Evolutionary conservation across 2,113 vertebrate genomes (phyloP).

Genomic region (Alethe diademata): DNA sequence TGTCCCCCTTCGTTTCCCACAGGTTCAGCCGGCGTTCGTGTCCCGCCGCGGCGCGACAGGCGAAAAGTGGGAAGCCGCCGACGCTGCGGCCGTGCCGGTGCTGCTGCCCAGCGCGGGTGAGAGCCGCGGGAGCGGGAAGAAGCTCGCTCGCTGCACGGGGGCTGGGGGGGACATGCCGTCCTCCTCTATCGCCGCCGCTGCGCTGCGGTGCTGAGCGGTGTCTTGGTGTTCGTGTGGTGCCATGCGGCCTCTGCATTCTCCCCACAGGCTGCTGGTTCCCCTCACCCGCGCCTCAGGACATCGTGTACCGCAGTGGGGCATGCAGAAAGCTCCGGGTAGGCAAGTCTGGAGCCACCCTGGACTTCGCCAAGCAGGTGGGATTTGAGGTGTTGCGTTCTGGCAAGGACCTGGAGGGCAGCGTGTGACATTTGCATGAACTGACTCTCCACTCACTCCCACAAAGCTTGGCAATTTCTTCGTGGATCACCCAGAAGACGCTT

Average conservation of each 20-base stretch:
- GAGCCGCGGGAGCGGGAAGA: neutral
- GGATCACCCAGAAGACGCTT: constrained; percentile 29
- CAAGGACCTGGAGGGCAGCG: rapidly evolving
- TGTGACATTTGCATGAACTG: rapidly evolving
- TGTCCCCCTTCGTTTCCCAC: rapidly evolving
- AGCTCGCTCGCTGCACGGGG: rapidly evolving
- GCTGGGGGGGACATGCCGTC: rapidly evolving
- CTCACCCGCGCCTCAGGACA: neutral
- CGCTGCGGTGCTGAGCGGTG: rapidly evolving
- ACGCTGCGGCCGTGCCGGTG: neutral
- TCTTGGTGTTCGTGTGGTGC: neutral
- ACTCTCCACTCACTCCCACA: rapidly evolving
- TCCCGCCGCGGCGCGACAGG: neutral
- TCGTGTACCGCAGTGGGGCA: neutral
- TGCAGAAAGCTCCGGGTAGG: neutral
- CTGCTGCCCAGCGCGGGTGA: constrained; percentile 2
- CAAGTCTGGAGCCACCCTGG: neutral
- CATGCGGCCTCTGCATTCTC: rapidly evolving
- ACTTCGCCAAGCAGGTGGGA: constrained; percentile 35
- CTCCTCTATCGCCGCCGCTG: rapidly evolving
- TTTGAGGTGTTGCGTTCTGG: rapidly evolving
- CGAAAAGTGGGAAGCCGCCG: neutral
- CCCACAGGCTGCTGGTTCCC: neutral
- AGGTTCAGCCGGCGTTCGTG: neutral
- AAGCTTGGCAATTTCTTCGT: constrained; percentile 48